These are phyloP conservation scores for Drosophila paucipuncta DNA, from an alignment of 2,888 invertebrate genomes.

Conservation along the genomic window DNA sequence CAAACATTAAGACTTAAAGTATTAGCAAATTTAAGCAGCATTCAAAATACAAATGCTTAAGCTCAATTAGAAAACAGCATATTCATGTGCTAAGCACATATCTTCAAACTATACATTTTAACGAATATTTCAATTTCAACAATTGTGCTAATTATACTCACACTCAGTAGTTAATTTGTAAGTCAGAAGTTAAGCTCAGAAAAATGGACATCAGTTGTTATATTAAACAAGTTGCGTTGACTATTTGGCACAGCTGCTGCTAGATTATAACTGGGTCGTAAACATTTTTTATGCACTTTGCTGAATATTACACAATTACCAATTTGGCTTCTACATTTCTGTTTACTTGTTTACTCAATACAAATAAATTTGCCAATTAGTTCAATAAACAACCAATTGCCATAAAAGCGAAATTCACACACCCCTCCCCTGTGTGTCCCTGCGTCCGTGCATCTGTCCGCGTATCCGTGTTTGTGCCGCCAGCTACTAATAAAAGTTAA, in stretches of 20 bases:
- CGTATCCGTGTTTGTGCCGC: no score
- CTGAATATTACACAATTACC: background rate
- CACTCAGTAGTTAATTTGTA: background rate
- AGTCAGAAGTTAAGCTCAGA: background rate
- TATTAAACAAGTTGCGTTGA: background rate
- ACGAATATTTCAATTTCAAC: background rate
- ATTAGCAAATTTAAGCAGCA: background rate
- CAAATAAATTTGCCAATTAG: constrained; percentile 42
- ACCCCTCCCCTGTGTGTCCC: no score
- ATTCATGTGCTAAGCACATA: no score
- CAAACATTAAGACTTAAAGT: background rate
- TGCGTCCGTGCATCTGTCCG: background rate
- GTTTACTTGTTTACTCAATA: constrained; percentile 11
- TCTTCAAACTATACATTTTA: background rate
- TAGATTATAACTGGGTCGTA: background rate
- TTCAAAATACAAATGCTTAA: background rate
- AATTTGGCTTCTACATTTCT: constrained; percentile 3
- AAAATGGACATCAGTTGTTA: background rate
- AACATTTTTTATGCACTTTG: background rate
- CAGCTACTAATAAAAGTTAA: constrained; percentile 50
- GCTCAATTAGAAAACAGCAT: background rate
- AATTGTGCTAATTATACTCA: background rate
- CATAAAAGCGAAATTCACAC: constrained; percentile 11
- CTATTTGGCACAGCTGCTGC: background rate
- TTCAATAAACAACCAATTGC: constrained; percentile 49